These are phyloP conservation scores for Sclerurus mexicanus DNA, from an alignment of 2,113 vertebrate genomes.

Conservation along the genomic window DNA sequence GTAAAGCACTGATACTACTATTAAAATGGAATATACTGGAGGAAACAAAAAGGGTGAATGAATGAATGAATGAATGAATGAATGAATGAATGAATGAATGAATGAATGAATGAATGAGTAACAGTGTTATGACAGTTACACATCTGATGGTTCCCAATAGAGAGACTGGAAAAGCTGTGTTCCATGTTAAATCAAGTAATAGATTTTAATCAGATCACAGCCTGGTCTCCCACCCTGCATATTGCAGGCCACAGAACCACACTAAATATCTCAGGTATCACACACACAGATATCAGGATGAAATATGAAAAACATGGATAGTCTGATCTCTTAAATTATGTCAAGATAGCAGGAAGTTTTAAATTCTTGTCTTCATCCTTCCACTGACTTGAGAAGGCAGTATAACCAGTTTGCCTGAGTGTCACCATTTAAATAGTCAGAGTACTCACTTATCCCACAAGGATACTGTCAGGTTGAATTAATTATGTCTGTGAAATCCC, in stretches of 20 bases:
- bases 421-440: neutral
- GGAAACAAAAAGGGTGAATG: neutral
- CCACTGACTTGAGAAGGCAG: neutral
- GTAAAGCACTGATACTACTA: neutral
- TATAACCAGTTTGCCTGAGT: neutral
- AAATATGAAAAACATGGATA: neutral
- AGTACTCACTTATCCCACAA: constrained; percentile 25
- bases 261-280: neutral
- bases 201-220: neutral
- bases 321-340: neutral
- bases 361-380: neutral
- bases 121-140: neutral
- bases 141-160: neutral
- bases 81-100: neutral
- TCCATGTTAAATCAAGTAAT: neutral
- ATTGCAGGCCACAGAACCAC: neutral
- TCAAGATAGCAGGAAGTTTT: neutral
- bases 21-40: neutral
- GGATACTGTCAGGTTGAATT: constrained; percentile 30
- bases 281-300: neutral
- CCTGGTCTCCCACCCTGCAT: neutral
- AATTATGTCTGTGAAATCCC: constrained; percentile 43
- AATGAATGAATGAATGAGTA: neutral
- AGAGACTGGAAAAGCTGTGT: neutral
- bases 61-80: neutral